Conservation (phyloP, 2,797 vertebrate genomes). For the Sebastes taczanowskii region DNA sequence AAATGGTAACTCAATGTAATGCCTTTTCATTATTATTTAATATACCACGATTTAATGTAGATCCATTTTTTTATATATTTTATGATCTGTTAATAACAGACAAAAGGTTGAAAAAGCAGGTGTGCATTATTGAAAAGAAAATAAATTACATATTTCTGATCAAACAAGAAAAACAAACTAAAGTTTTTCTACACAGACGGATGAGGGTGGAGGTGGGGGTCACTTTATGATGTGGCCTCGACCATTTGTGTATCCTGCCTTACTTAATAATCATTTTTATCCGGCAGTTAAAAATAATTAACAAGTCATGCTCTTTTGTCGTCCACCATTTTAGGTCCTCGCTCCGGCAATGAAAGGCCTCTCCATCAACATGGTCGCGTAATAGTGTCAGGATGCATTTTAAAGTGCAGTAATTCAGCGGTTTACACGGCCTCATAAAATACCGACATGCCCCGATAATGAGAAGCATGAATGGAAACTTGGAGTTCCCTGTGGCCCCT, state of each 20-base stretch:
- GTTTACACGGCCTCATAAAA: conserved; percentile 87
- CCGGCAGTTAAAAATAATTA: conserved; percentile 86
- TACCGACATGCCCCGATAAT: conserved; percentile 83
- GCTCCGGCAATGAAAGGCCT: conserved; percentile 79
- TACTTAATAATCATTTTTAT: conserved; percentile 85
- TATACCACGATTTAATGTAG: not conserved
- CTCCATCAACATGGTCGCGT: conserved; percentile 78
- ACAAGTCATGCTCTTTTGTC: conserved; percentile 85
- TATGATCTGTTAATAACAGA: not conserved
- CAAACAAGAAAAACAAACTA: conserved; percentile 9
- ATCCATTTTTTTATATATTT: not conserved
- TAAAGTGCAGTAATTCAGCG: conserved; percentile 86
- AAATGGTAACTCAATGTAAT: not conserved
- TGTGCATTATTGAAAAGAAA: not conserved
- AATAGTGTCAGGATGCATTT: conserved; percentile 86
- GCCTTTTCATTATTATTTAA: conserved; percentile 22
- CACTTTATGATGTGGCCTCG: conserved; percentile 65
- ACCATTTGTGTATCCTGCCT: conserved; percentile 80
- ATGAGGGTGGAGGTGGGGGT: conserved; percentile 31
- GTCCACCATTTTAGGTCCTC: conserved; percentile 78
- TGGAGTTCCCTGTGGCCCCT: conserved; percentile 73
- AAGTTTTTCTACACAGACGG: conserved; percentile 44
- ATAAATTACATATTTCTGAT: not conserved
- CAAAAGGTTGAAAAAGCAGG: not conserved
- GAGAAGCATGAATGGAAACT: conserved; percentile 84